Evolutionary conservation across 2,888 invertebrate species (phyloP), one percentile per base, ranked within the genome.

Genomic region (Platynereis dumerilii): DNA sequence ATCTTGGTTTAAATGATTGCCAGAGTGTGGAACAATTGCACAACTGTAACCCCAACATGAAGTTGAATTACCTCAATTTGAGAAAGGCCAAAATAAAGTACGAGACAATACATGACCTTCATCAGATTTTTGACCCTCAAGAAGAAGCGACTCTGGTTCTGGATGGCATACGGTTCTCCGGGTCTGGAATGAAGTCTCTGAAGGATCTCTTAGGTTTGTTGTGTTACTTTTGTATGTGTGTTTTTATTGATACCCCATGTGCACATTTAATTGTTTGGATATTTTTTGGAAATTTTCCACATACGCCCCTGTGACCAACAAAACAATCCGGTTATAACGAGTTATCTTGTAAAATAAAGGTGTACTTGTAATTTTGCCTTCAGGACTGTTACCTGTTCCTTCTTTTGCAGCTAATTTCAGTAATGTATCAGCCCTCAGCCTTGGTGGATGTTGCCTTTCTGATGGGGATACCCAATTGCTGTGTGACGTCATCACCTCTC

Each of bases 391-490:
- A n/a, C n/a, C n/a, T n/a, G n/a, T n/a, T n/a, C n/a, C n/a, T n/a
- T n/a, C 12, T 34, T 34, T 34, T 48, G n/a, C 48, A 48, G 48
- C n/a, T 3, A 22, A n/a, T 20, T 48, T 22, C 48, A 48, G 61
- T 20, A 68, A 68, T 1, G 44, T 79, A 39, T 67, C 67, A n/a
- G 73, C 78, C 1, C 59, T 80, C 2, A 78, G 78, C 67, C 58
- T 80, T 10, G 73, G 76, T 56, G 72, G 76, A 0, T 79, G 80
- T 59, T 72, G 75, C 27, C 66, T 80, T 65, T 70, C 72, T 57
- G 78, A 78, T 55, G 63, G 65, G 42, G 80, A 80, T 63, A 69
- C 79, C 26, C 60, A 58, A 26, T 74, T 75, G 2, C 39, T 80
- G 7, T 67, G 65, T 60, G 64, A 69, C 12, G 73, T 75, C 15